Evolutionary conservation across 2,113 vertebrate genomes (phyloP), one percentile per base, ranked within the genome.

Genomic region (Herpetotheres cachinnans): DNA sequence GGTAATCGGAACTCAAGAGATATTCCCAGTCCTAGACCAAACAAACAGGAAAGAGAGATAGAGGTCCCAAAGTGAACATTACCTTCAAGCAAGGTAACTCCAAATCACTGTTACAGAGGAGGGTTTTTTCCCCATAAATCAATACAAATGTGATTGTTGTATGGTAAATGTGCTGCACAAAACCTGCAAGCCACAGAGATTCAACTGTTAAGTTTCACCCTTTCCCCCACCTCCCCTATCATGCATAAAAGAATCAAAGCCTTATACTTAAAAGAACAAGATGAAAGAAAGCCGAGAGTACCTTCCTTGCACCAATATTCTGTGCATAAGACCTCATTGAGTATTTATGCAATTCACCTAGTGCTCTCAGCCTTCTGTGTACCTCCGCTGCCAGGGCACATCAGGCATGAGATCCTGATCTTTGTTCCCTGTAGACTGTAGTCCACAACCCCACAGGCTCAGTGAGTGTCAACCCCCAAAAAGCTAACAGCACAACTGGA

Each of bases 1-100:
- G 99, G 96, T 99, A 99, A 93, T 99, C 99, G n/a, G 98, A 99
- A 67, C 97, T 97, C 81, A 99, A 56, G 78, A 99, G 97, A 95
- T 99, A 99, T 10, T 99, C 99, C 99, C 99, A 99, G 97, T 99
- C 99, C 99, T 99, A 67, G 11, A 66, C 34, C 69, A 93, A 69
- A 38, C 17, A 88, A 77, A 85, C 7, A 82, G 17, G 47, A 42
- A 36, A 66, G 42, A 71, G 50, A 82, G 26, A 32, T 13, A 91
- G 36, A 89, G 29, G 10, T 65, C 72, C 13, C 58, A 71, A 2
- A 30, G 21, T 46, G 40, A 93, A 62, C 6, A 5, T 20, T 3
- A 22, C 7, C 9, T 82, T 50, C 36, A 56, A 67, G 32, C 20
- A 72, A 76, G 13, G 13, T 8, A 86, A 76, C 42, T 58, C 54